phyloP scores from a whole-genome alignment of 1,140 invertebrate species.

The Acromyrmex heyeri region DNA sequence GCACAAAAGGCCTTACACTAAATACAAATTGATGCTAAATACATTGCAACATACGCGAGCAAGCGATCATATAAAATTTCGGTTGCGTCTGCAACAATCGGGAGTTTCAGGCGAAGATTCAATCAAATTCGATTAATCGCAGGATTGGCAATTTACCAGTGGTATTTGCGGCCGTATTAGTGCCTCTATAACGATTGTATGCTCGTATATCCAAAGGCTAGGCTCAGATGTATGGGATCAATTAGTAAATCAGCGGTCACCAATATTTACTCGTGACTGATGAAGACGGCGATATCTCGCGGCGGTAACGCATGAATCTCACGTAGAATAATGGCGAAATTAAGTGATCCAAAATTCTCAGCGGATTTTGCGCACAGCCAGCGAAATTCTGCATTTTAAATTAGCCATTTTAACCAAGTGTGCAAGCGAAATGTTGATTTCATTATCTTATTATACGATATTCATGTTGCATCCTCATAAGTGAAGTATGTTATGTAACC shows the following conservation, averaged over 20 bases:
- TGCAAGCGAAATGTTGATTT: conserved; percentile 35
- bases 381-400: conserved; percentile 21
- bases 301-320: conserved; percentile 35
- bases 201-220: conserved; percentile 58
- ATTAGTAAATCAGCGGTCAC: conserved; percentile 76
- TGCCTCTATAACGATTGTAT: conserved; percentile 59
- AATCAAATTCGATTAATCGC: conserved; percentile 73
- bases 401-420: conserved; percentile 2
- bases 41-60: neutral
- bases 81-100: conserved; percentile 54
- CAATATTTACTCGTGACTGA: conserved; percentile 74
- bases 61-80: conserved; percentile 45
- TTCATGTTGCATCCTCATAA: conserved; percentile 3
- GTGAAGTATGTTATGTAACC: conserved; percentile 41
- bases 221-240: conserved; percentile 69
- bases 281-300: conserved; percentile 70
- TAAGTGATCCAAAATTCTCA: conserved; percentile 23
- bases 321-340: conserved; percentile 36
- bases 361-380: neutral
- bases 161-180: conserved; percentile 69
- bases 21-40: neutral
- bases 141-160: conserved; percentile 72
- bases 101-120: conserved; percentile 64
- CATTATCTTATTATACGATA: conserved; percentile 21
- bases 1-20: neutral